phyloP scores from a whole-genome alignment of 37 sponge, comb jelly and placozoan species.

The Hexactinellida sp. region DNA sequence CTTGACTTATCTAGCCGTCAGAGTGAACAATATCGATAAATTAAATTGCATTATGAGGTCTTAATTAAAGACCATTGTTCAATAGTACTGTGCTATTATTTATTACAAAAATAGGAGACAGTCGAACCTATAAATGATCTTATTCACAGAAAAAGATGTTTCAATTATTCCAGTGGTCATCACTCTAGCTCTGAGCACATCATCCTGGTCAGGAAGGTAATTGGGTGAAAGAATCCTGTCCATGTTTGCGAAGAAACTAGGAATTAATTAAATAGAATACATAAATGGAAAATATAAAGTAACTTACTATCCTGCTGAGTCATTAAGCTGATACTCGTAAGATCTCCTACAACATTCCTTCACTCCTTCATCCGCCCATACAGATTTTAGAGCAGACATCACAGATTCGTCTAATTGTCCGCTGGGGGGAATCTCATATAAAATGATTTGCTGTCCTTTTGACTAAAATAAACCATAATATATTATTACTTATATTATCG shows the following conservation, averaged over 20 bases:
- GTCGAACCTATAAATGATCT: constrained; percentile 75
- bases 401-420: constrained; percentile 19
- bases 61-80: no score
- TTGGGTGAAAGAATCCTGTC: constrained; percentile 45
- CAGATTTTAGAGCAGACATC: constrained; percentile 32
- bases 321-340: constrained; percentile 95
- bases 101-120: no score
- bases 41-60: no score
- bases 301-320: constrained; percentile 94
- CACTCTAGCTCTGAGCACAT: constrained; percentile 81
- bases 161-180: constrained; percentile 92
- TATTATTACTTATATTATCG: not conserved
- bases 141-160: constrained; percentile 68
- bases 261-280: not conserved
- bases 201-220: constrained; percentile 68
- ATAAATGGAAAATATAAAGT: not conserved
- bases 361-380: constrained; percentile 82
- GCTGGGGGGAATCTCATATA: not conserved
- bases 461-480: not conserved
- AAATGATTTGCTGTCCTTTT: not conserved
- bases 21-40: no score
- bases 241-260: constrained; percentile 77
- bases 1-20: no score
- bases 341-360: constrained; percentile 53
- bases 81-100: no score